These are phyloP conservation scores for Disparrhopalites patrizii DNA, from an alignment of 2,888 invertebrate species.

Conservation along the genomic window DNA sequence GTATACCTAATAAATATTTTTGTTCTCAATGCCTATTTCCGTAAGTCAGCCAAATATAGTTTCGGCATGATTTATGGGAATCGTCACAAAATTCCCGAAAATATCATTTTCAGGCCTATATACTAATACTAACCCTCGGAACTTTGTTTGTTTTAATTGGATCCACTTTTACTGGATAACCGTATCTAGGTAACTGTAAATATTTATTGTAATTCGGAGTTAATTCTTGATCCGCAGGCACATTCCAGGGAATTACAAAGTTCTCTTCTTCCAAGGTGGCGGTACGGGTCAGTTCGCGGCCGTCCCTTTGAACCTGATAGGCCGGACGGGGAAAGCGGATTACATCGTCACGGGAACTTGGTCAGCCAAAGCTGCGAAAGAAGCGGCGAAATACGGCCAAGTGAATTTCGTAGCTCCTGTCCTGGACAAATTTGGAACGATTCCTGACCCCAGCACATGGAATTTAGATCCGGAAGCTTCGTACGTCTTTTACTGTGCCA, in stretches of 20 bases:
- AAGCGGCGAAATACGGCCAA: slow-evolving; percentile 88
- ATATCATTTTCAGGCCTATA: no score
- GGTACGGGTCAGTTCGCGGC: slow-evolving; percentile 93
- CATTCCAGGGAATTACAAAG: slow-evolving; percentile 88
- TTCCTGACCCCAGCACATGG: slow-evolving; percentile 75
- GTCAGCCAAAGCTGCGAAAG: slow-evolving; percentile 90
- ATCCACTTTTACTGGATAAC: no score
- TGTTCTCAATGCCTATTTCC: no score
- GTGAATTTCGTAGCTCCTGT: slow-evolving; percentile 81
- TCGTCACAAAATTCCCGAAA: no score
- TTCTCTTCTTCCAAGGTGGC: slow-evolving; percentile 91
- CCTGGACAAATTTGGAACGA: slow-evolving; percentile 64
- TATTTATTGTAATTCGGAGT: no score
- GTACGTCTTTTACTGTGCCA: slow-evolving; percentile 94
- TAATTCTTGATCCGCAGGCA: slow-evolving; percentile 60
- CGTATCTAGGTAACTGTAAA: not conserved
- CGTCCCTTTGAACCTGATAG: slow-evolving; percentile 82
- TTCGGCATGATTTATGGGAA: no score
- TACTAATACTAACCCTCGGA: no score
- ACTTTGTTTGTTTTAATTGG: no score
- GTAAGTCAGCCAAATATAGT: no score
- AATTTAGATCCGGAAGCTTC: slow-evolving; percentile 83
- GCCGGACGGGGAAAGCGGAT: slow-evolving; percentile 73
- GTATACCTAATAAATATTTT: no score
- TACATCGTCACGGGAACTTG: slow-evolving; percentile 70